phyloP scores from a whole-genome alignment of 2,888 invertebrate genomes.

The Toxonevra muliebris region DNA sequence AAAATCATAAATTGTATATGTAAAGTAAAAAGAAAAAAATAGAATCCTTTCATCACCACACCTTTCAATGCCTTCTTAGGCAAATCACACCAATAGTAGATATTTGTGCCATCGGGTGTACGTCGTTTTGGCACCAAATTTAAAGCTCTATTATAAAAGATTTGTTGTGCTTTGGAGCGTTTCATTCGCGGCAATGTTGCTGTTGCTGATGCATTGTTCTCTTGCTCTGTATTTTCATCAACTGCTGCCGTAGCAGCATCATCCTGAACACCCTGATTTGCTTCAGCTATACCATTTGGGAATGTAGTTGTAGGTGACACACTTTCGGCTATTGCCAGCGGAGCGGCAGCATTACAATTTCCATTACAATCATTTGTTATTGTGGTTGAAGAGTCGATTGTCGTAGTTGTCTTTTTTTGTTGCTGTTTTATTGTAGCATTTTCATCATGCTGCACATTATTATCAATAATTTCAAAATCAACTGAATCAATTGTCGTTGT shows the following conservation, averaged over 20 bases:
- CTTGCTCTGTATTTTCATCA: slow-evolving; percentile 23
- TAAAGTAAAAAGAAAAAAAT: too few species aligned
- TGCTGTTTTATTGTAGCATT: neutral
- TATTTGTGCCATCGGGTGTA: slow-evolving; percentile 84
- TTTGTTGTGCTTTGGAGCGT: slow-evolving; percentile 51
- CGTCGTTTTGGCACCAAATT: slow-evolving; percentile 76
- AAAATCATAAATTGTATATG: too few species aligned
- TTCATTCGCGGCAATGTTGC: slow-evolving; percentile 57
- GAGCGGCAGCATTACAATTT: slow-evolving; percentile 42
- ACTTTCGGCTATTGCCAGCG: slow-evolving; percentile 12
- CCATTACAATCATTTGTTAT: slow-evolving; percentile 54
- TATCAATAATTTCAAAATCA: slow-evolving; percentile 39
- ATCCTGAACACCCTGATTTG: slow-evolving; percentile 32
- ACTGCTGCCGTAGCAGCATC: slow-evolving; percentile 61
- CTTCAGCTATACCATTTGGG: slow-evolving; percentile 13
- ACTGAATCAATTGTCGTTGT: slow-evolving; percentile 22
- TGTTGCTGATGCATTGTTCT: slow-evolving; percentile 12
- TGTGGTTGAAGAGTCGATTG: slow-evolving; percentile 26
- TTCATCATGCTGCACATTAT: slow-evolving; percentile 37
- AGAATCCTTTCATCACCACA: slow-evolving; percentile 45
- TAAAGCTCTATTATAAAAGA: slow-evolving; percentile 57
- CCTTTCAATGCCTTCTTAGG: slow-evolving; percentile 70
- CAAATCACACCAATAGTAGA: slow-evolving; percentile 89
- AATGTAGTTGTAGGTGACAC: slow-evolving; percentile 35
- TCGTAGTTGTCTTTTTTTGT: slow-evolving; percentile 21